phyloP scores from a whole-genome alignment of 2,797 vertebrate genomes.

The Pseudochirops corinnae region DNA sequence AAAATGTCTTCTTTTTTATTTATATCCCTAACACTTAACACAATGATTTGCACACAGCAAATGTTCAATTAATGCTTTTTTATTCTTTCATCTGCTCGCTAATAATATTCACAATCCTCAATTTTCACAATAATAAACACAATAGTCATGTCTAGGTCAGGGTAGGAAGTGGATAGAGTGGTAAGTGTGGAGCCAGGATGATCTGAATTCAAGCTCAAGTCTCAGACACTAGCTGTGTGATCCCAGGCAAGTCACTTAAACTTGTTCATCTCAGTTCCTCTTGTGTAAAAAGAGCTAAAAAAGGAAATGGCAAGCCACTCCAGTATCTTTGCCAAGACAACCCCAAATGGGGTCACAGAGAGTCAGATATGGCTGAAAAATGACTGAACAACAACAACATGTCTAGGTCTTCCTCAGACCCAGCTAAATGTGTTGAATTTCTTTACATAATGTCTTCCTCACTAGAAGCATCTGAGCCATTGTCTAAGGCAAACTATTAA shows the following conservation, averaged over 20 bases:
- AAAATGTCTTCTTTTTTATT: not conserved
- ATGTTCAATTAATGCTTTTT: not conserved
- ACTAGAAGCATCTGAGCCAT: not conserved
- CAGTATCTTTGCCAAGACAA: not conserved
- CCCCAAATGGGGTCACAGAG: not conserved
- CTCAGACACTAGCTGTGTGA: not conserved
- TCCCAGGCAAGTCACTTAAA: not conserved
- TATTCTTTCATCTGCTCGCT: not conserved
- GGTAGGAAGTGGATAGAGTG: not conserved
- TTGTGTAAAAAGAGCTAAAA: not conserved
- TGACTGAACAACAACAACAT: not conserved
- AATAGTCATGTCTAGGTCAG: not conserved
- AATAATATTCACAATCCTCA: not conserved
- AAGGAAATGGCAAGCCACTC: not conserved
- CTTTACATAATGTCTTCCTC: not conserved
- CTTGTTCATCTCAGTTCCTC: no score
- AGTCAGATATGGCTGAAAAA: not conserved
- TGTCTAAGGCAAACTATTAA: not conserved
- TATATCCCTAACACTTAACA: not conserved
- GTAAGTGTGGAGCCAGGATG: not conserved
- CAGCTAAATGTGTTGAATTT: not conserved
- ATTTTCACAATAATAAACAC: no score
- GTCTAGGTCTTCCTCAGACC: not conserved
- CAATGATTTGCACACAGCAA: not conserved
- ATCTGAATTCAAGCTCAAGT: not conserved